phyloP scores from a whole-genome alignment of 1,140 invertebrate species.

The Rhynchophorus ferrugineus region DNA sequence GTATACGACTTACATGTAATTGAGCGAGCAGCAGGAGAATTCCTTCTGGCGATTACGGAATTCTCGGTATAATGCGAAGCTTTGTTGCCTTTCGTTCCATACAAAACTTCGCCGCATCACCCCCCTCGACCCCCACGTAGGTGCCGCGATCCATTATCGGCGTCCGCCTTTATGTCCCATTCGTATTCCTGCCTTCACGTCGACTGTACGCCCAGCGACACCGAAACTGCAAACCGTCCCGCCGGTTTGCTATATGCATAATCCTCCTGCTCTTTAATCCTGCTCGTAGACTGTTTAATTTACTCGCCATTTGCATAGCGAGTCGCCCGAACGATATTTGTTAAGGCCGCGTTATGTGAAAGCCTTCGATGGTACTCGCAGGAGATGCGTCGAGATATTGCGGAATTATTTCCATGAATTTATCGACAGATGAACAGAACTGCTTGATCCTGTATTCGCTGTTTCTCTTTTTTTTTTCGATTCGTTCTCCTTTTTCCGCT shows the following conservation, averaged over 20 bases:
- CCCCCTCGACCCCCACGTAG: neutral
- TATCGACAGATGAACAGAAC: too few species aligned
- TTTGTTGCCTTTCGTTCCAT: too few species aligned
- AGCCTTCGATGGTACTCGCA: neutral
- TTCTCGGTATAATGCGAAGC: too few species aligned
- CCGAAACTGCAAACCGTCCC: neutral
- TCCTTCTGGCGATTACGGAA: too few species aligned
- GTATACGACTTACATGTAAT: too few species aligned
- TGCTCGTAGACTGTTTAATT: neutral
- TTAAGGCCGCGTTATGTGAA: neutral
- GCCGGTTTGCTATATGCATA: neutral
- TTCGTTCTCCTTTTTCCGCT: too few species aligned
- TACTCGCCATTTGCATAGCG: neutral
- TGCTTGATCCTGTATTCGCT: too few species aligned
- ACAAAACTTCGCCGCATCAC: too few species aligned
- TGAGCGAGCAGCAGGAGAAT: too few species aligned
- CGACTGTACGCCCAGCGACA: neutral
- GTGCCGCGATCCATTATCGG: neutral
- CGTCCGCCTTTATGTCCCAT: neutral
- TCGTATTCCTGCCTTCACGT: neutral
- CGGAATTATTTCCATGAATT: too few species aligned
- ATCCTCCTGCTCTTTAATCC: neutral
- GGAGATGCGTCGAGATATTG: too few species aligned
- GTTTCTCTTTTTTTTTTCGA: too few species aligned
- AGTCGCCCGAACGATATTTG: neutral